These are phyloP conservation scores for Polydesmus complanatus DNA, from an alignment of 2,888 invertebrate genomes.

Conservation along the genomic window DNA sequence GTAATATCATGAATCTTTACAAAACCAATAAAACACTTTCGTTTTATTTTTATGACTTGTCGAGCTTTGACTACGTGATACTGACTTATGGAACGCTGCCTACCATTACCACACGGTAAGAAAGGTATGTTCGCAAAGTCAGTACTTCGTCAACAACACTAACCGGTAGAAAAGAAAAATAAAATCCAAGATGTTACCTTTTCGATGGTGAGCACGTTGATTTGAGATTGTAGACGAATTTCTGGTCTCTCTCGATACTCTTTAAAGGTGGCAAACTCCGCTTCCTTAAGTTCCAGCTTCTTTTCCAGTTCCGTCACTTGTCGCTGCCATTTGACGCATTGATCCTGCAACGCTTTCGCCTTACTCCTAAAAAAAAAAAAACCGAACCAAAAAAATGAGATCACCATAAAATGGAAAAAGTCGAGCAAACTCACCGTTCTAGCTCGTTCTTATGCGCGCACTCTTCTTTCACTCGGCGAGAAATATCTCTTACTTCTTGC, in stretches of 20 bases:
- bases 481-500: constrained; percentile 32
- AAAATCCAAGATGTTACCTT: constrained; percentile 31
- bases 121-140: too few relatives aligned
- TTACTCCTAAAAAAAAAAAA: constrained; percentile 5
- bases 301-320: constrained; percentile 29
- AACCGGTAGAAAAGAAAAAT: neutral
- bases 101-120: too few relatives aligned
- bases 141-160: neutral
- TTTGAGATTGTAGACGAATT: constrained; percentile 32
- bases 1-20: too few relatives aligned
- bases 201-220: constrained; percentile 32
- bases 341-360: constrained; percentile 7
- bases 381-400: too few relatives aligned
- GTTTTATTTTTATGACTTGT: too few relatives aligned
- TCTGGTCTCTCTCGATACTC: constrained; percentile 27
- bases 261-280: constrained; percentile 29
- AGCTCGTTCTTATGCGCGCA: constrained; percentile 32
- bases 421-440: constrained; percentile 27
- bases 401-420: neutral
- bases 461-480: constrained; percentile 32
- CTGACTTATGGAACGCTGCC: too few relatives aligned
- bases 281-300: constrained; percentile 25
- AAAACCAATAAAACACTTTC: too few relatives aligned
- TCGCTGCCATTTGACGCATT: constrained; percentile 14
- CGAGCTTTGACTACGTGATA: too few relatives aligned